Base-by-base conservation (phyloP, 2,888 invertebrate genomes). In the Myopa tessellatipennis region DNA sequence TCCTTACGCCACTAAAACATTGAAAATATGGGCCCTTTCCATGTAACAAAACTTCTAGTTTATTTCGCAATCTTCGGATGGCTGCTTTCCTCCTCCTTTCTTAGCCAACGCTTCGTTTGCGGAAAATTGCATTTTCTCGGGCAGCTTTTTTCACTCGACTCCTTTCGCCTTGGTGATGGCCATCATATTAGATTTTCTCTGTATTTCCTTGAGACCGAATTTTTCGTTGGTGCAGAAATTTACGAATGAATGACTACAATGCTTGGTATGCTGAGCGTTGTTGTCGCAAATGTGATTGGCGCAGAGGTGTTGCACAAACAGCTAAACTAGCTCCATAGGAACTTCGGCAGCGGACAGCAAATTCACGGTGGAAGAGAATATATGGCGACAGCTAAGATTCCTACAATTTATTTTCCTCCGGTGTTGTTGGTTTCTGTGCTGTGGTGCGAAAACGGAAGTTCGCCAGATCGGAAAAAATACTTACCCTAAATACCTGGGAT, bases 371-470 rank as follows among this genome's bases (percentile, higher is more conserved):
- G 81, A 82, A 80, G 81, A 82, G 81, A 83, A 83, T 83, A 82
- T 81, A 83, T 83, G 82, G 83, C 82, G 83, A 83, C 83, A 83
- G 82, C 81, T 75, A 79, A 80, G 81, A 82, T 80, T 82, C 80
- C 77, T 81, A 79, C 80, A 82, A 82, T 82, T 81, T 79, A 70
- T 72, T 78, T 70, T 4, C 12, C 34, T 55, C 10, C 55, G 10
- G 36, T 65, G 52, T 65, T 74, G 12, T 65, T 58, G 52, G 3
- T 55, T 45, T 45, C 10, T 34, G 14, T 50, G 58, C 34, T 50
- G 26, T 52, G 16, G 65, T 65, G 65, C 65, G 65, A n/a, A 70
- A 52, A 14, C 52, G 34, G 70, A 70, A 70, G 70, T 16, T 52
- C 26, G 52, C 70, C 34, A 34, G 34, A 50, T 18, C 50, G 12